These are phyloP conservation scores for Loxodonta africana DNA, from an alignment of 2,113 vertebrate genomes.

Conservation along the genomic window DNA sequence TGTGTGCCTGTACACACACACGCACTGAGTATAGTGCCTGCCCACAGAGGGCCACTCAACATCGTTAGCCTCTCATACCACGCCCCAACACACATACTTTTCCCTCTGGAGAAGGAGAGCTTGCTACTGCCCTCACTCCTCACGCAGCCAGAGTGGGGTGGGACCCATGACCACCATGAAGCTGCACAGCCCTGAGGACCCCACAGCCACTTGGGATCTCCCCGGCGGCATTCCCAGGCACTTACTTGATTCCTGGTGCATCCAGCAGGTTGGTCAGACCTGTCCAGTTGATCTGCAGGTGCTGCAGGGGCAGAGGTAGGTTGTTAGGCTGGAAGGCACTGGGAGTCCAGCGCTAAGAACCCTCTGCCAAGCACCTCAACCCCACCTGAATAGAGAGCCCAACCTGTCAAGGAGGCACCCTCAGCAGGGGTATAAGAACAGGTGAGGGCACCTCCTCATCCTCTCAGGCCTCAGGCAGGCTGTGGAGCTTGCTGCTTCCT, in stretches of 20 bases:
- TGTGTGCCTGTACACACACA: background rate
- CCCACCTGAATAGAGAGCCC: background rate
- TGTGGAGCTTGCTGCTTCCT: background rate
- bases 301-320: slow-evolving; percentile 79
- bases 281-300: slow-evolving; percentile 96
- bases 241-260: slow-evolving; percentile 94
- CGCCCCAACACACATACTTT: background rate
- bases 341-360: background rate
- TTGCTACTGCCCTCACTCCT: too few relatives aligned
- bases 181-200: background rate
- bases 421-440: background rate
- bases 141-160: fast-evolving
- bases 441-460: background rate
- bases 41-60: background rate
- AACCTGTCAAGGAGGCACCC: background rate
- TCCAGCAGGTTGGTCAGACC: slow-evolving; percentile 96
- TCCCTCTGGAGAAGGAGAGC: background rate
- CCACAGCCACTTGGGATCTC: fast-evolving
- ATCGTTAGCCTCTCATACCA: background rate
- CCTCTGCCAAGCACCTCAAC: background rate
- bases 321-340: background rate
- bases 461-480: background rate
- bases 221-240: background rate
- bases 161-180: fast-evolving
- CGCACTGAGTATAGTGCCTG: background rate